Evolutionary conservation across 2,113 vertebrate species (phyloP).

Genomic region (Amphilophus citrinellus): DNA sequence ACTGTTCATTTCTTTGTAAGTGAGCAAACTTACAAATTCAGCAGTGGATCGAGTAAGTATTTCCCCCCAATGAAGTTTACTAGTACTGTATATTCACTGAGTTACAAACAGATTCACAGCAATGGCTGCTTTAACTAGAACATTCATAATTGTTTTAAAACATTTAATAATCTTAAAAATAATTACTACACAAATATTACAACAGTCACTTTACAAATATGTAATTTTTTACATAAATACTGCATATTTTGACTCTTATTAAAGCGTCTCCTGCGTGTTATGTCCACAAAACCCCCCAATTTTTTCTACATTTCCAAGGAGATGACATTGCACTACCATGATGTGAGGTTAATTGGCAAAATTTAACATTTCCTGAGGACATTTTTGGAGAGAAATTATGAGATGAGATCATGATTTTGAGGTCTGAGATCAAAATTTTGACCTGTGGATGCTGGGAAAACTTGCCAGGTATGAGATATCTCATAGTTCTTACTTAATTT

Average conservation of each 20-base stretch:
- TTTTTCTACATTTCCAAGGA: conserved; percentile 29
- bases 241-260: background rate
- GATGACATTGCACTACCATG: conserved; percentile 7
- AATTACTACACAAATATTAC: background rate
- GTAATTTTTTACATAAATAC: background rate
- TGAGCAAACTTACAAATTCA: too few species aligned
- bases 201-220: background rate
- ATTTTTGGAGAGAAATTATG: background rate
- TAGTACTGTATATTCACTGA: background rate
- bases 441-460: background rate
- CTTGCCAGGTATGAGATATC: conserved; percentile 12
- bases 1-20: too few species aligned
- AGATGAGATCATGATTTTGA: background rate
- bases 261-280: conserved; percentile 13
- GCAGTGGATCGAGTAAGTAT: too few species aligned
- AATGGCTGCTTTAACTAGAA: background rate
- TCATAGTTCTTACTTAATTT: background rate
- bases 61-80: background rate
- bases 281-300: background rate
- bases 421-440: background rate
- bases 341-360: background rate
- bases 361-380: background rate
- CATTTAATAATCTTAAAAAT: background rate
- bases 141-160: background rate
- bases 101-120: background rate